A percentile compares a stretch with the other conserved stretches of the same genome.
phyloP scores from a whole-genome alignment of 2,888 invertebrate species.

The Spilosoma lubricipeda region DNA sequence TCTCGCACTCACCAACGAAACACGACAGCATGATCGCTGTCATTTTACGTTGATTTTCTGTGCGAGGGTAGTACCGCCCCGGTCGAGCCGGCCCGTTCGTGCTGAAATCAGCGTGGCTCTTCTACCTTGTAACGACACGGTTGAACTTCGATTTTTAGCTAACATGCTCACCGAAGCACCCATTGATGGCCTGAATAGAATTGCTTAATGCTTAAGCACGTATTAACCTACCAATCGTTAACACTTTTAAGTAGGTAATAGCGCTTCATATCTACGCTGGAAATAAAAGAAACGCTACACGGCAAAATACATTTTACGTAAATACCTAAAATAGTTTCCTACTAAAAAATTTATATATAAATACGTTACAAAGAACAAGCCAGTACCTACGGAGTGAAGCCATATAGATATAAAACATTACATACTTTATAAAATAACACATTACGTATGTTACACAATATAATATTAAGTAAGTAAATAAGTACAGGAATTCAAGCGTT shows the following conservation, averaged over 20 bases:
- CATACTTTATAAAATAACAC: background rate
- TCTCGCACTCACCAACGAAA: no score
- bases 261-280: background rate
- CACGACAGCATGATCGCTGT: no score
- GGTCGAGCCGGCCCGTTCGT: no score
- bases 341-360: background rate
- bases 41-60: no score
- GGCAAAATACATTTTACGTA: background rate
- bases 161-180: no score
- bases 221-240: no score
- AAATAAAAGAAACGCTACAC: background rate
- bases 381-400: background rate
- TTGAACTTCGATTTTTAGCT: no score
- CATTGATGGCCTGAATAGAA: no score
- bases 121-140: no score
- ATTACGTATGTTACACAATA: background rate
- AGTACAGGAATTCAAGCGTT: background rate
- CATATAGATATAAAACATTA: background rate
- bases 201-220: no score
- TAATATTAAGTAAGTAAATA: background rate
- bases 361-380: background rate
- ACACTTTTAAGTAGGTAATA: background rate
- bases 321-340: background rate
- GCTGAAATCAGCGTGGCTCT: no score
- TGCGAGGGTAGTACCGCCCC: no score